Base-by-base conservation (phyloP, 1,140 invertebrate species). In the Oppia nitens region DNA sequence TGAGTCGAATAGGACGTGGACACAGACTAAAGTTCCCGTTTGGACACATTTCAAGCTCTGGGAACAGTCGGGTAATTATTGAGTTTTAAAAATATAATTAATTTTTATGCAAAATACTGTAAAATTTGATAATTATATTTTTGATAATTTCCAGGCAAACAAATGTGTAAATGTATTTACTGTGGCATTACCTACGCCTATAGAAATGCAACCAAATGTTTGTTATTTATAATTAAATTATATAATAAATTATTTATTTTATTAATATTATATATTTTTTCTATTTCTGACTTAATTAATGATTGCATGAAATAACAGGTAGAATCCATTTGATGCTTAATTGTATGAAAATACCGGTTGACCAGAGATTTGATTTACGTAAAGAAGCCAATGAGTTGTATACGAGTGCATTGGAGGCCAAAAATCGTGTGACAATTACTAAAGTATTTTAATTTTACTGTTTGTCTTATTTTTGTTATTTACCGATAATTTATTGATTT, bases 171-270 rank as follows among this genome's bases (percentile, higher is more conserved):
- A 50, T 57, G 56, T 26, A 57, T 27, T 24, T 57, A 57, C 40
- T 57, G 56, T 26, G 47, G 48, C 20, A 49, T 48, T n/a, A 2
- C 48, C 26, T 57, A 57, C 40, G 47, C 56, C 26, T 49, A 45
- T 9, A 57, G 50, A 45, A 57, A 57, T 52, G 56, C 48, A 6
- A 57, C 56, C 24, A 57, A 57, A 50, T 57, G 47, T 40, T 6
- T 9, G 32, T 40, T 6, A 40, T 9, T 40, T 6, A 6, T 17
- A 40, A 40, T 17, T 40, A 17, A 9, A 40, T 40, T 6, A 40
- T 9, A n/a, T 9, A 17, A 40, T 40, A 40, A 40, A 40, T 40
- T 40, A 40, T 9, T 40, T 9, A 9, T 40, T 40, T n/a, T n/a
- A n/a, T n/a, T n/a, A n/a, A n/a, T n/a, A n/a, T n/a, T n/a, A n/a